Base-by-base conservation (phyloP, 2,113 vertebrate genomes). In the Anser brachyrhynchus region DNA sequence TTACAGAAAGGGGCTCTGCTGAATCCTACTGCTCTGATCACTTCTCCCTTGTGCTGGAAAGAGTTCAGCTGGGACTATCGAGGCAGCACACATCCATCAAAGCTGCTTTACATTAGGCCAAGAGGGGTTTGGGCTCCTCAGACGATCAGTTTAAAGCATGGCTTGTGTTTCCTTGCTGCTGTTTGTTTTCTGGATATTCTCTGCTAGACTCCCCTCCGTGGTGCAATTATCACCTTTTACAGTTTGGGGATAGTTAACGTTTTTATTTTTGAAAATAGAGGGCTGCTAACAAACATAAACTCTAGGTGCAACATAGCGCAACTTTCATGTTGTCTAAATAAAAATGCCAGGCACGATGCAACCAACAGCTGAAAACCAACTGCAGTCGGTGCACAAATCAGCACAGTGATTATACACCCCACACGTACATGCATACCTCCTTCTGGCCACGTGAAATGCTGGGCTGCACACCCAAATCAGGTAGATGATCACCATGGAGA, bases 381-480 rank as follows among this genome's bases (percentile, higher is more conserved):
- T 28, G 69, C 69, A 25, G 29, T 12, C 0, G 2, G 22, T 79
- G n/a, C 19, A 37, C 15, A 43, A 46, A 5, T 33, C 69, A 91
- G 7, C 37, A 19, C 6, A 28, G 65, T 67, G 65, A 89, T 59
- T 55, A 31, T 22, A 78, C 1, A 16, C 35, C 26, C 43, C 57
- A 44, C 0, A 0, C 35, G 35, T 64, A 52, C 58, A 14, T 0
- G 5, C 22, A 54, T 41, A 37, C n/a, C 10, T 77, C 17, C 4
- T 37, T 83, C 66, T 44, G 44, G 74, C 17, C 2, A 4, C 81
- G 13, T 22, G 46, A 71, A 96, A n/a, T 33, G 33, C 49, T 2
- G 21, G 65, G 81, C 87, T 49, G 54, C 41, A 31, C 9, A 37
- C 51, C 76, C 59, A 77, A 66, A 86, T 31, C 25, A 55, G 28